Evolutionary conservation across 2,113 vertebrate species (phyloP), one percentile per base, ranked within the genome.

Genomic region (Megalops atlanticus): DNA sequence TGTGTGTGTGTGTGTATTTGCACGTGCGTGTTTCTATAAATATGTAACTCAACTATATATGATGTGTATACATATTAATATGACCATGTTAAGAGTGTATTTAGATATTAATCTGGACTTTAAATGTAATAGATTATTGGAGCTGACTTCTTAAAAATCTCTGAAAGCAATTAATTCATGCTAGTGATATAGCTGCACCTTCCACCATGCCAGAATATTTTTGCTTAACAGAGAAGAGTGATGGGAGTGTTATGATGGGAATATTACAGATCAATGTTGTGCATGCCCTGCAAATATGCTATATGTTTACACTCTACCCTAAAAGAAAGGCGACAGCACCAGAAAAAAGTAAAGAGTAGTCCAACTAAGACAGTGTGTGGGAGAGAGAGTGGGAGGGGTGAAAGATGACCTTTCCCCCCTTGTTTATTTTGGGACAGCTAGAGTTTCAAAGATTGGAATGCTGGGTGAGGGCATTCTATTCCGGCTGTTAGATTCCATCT

Each of bases 361-460:
- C n/a, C n/a, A 64, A 4, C n/a, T 14, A 10, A 72, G 35, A 72
- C 33, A 72, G 1, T 27, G 27, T 71, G 33, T 36, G 41, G 27
- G 68, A 72, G 78, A 49, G 33, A 27, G 74, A 16, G 74, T 16
- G 45, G 71, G 79, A 80, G 21, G 21, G 58, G 79, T 7, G 78
- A 80, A 58, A 52, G 86, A 90, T 92, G 92, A 94, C 92, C 92
- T 92, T 92, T 91, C 87, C 27, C 35, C 35, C 84, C 86, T 87
- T 92, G 91, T 92, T 93, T 95, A 95, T 94, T 95, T 94, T 94
- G 91, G 93, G 93, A 93, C 83, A 76, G 84, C 89, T 80, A 74
- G 54, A 58, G 73, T 80, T 77, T 87, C 81, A 88, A 82, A 89
- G 86, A 84, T 83, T 88, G 90, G 94, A 93, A 95, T 94, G 91